Evolutionary conservation across 1,140 invertebrate species (phyloP).

Genomic region (Reticulitermes speratus): DNA sequence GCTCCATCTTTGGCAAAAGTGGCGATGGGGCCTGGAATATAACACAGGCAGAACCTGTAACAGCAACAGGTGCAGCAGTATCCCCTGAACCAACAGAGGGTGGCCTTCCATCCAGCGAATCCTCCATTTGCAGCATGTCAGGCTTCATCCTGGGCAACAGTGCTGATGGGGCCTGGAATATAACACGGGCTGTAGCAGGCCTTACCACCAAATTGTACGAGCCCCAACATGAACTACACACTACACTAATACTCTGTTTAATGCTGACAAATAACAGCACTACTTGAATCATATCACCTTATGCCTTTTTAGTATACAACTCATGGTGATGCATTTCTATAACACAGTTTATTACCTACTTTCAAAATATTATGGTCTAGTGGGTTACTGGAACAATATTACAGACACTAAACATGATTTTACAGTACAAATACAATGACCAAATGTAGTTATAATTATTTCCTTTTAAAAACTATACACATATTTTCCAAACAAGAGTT

Average conservation of each 20-base stretch:
- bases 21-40: conserved; percentile 56
- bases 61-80: conserved; percentile 48
- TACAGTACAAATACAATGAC: no score
- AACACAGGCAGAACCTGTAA: conserved; percentile 40
- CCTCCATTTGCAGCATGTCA: conserved; percentile 57
- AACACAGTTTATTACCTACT: no score
- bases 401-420: no score
- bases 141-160: conserved; percentile 49
- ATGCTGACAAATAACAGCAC: no score
- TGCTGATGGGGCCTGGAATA: conserved; percentile 56
- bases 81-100: conserved; percentile 72
- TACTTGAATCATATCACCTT: no score
- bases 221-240: not conserved
- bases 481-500: no score
- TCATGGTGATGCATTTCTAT: no score
- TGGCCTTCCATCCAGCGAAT: conserved; percentile 70
- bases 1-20: conserved; percentile 49
- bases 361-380: no score
- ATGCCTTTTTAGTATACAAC: no score
- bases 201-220: not conserved
- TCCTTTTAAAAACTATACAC: no score
- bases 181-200: conserved; percentile 20
- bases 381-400: no score
- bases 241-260: not conserved
- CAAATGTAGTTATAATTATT: no score